Evolutionary conservation across 2,113 vertebrate species (phyloP).

Genomic region (Tricholaema leucomelas): DNA sequence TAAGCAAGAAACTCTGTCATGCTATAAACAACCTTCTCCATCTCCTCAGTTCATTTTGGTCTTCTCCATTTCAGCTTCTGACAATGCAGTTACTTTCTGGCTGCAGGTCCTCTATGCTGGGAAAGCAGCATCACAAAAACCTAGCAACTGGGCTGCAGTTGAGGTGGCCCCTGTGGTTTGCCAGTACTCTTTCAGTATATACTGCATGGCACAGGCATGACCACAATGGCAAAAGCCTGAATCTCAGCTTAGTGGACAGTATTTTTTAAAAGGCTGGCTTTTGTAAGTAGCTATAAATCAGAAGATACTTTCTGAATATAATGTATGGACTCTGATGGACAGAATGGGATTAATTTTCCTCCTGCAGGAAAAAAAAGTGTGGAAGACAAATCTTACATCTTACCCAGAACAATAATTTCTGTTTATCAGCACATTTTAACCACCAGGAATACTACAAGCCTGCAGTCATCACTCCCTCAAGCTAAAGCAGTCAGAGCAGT

Average conservation of each 20-base stretch:
- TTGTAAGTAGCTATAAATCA: not conserved
- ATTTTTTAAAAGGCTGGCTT: not conserved
- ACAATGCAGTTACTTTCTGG: not conserved
- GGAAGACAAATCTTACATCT: not conserved
- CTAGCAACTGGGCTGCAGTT: not conserved
- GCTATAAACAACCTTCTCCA: not conserved
- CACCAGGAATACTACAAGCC: not conserved
- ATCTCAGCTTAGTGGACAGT: not conserved
- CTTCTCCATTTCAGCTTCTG: not conserved
- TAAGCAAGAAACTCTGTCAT: not conserved
- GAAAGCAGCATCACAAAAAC: not conserved
- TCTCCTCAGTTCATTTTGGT: not conserved
- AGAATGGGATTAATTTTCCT: not conserved
- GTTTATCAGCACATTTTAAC: not conserved
- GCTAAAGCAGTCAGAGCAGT: not conserved
- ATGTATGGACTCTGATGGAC: not conserved
- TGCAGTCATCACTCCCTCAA: not conserved
- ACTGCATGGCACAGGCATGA: too few relatives aligned
- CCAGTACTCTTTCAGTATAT: not conserved
- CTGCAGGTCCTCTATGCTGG: not conserved
- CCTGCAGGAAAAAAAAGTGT: not conserved
- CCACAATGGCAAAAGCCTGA: not conserved
- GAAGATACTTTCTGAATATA: not conserved
- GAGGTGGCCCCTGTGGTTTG: not conserved
- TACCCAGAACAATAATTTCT: not conserved